Evolutionary conservation across 2,797 vertebrate genomes (phyloP), one percentile per base, ranked within the genome.

Genomic region (Alauda arvensis): DNA sequence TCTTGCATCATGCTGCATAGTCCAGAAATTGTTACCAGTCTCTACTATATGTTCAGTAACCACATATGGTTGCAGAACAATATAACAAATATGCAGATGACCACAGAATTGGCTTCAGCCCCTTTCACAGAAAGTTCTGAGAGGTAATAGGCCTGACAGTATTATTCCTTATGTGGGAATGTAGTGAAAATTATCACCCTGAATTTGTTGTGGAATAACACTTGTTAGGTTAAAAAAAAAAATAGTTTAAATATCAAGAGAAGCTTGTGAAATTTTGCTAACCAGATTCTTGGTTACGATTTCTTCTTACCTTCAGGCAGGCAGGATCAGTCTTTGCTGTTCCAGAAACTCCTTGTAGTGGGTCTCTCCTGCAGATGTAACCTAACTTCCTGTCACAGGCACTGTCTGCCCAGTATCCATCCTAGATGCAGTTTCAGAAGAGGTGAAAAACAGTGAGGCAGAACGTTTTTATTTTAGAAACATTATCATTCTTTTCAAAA

Each of bases 351-450:
- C 89, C 96, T 26, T 76, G 93, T 39, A 97, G 96, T 24, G 98
- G 96, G 77, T 96, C 97, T 93, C 95, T 98, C 95, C 98, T 98
- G 91, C 98, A 99, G 62, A 99, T 97, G 82, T 98, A 99, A 14
- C 97, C 97, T 43, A 96, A 91, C 5, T 95, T 85, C 42, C 90
- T 97, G 68, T 99, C 98, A 91, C 98, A 99, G 75, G 96, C 79
- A 72, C 97, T 91, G 89, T 99, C 98, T 25, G 97, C 97, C 99
- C 98, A 99, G 80, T 95, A 97, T 21, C 98, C 99, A 48, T 98
- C 97, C 99, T 99, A 90, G 9, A 31, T 51, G 55, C 10, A n/a
- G n/a, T 84, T 87, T 59, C 25, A 31, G 45, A 92, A 80, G n/a
- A 77, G 14, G 20, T 71, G 53, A 61, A 72, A 84, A 85, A 15